Evolutionary conservation across 2,113 vertebrate species (phyloP), one percentile per base, ranked within the genome.

Genomic region (Epinephelus fuscoguttatus): DNA sequence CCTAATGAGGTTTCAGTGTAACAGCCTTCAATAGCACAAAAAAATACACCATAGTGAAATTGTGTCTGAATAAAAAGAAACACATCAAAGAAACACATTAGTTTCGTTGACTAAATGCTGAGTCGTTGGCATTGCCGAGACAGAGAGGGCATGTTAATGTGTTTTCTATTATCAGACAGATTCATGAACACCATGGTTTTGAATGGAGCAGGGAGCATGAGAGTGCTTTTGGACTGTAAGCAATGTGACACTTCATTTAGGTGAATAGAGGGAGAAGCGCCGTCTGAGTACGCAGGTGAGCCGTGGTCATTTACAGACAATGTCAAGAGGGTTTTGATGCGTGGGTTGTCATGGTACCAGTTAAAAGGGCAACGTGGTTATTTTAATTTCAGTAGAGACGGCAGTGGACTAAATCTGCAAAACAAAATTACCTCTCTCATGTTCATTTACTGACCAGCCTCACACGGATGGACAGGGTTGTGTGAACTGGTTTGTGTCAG

Each of bases 311-410:
- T 93, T 81, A 87, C 78, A 86, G 77, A 78, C 74, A 80, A 86
- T 90, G 88, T 94, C 89, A 92, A 94, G 92, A 93, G 91, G 84
- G 68, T 82, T 88, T 85, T 89, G 71, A 91, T 91, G 88, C 82
- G 75, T 30, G 50, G 71, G 94, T 95, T 94, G 92, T 87, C 94
- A 94, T 94, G 92, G 94, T 21, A 92, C 66, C 89, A 81, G 68
- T 90, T 86, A 76, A 92, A 88, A 88, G 68, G 49, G 80, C 63
- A 82, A 71, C 19, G 21, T 33, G 49, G 74, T 62, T 85, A 80
- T 88, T 93, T 88, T 75, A 81, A 91, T 90, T 82, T 88, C 60
- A 72, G 25, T 47, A 37, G 74, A 70, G 59, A 60, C 72, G 84
- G 72, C 74, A 74, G 59, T 66, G 62, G 73, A 40, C 61, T 3